Evolutionary conservation across 2,888 invertebrate genomes (phyloP), one percentile per base, ranked within the genome.

Genomic region (Melinaea menophilus): DNA sequence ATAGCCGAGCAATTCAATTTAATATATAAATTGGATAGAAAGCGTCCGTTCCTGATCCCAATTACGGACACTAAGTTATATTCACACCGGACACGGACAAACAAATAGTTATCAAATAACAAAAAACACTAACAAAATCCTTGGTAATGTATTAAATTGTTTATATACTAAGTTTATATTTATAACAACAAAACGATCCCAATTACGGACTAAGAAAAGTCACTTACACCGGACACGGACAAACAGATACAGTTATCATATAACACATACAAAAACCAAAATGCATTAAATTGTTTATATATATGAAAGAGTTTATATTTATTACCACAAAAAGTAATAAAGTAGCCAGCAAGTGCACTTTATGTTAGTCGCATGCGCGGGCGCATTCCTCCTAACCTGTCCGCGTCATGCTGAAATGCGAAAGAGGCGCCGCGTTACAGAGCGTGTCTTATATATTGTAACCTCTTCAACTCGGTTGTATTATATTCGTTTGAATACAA

Each of bases 281-380:
- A 41, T 41, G 71, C 74, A 81, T 80, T 41, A 81, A 85, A 85
- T 81, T 83, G 79, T 85, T 84, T 84, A 82, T 80, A 82, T 80
- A 80, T 78, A 79, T 78, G 79, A 82, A 82, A 84, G 77, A 78
- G 78, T 82, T 81, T 82, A 82, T 85, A 86, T 88, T 86, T 86
- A 88, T 83, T 79, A 78, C 75, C 78, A 84, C 85, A 88, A 87
- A 88, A 88, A 87, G 86, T 82, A 83, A 82, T 86, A 88, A 88
- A 86, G 83, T 82, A 82, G 85, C 79, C 72, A 76, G 81, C 85
- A 85, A 87, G 88, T 88, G 86, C 84, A 86, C 86, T 85, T 88
- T 88, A 88, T 86, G 86, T 85, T 86, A 84, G 81, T 80, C 82
- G 79, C 77, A 83, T 73, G 76, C 79, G 78, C 71, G 73, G 73